These are phyloP conservation scores for Etheostoma cragini DNA, from an alignment of 2,113 vertebrate species.

Conservation along the genomic window DNA sequence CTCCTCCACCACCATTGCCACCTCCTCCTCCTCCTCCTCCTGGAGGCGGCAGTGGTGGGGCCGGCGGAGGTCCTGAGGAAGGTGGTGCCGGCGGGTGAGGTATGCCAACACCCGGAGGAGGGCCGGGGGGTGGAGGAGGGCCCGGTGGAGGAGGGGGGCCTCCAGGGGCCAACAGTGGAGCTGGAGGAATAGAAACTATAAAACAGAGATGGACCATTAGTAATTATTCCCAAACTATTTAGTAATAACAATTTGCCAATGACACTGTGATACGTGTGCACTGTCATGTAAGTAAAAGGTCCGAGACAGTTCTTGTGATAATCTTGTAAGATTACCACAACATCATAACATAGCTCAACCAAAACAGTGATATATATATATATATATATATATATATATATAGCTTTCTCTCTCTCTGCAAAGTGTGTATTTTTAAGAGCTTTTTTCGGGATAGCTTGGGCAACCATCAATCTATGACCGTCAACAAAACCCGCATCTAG, in stretches of 20 bases:
- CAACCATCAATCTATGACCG: too few relatives aligned
- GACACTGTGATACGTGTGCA: not conserved
- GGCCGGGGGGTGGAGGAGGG: slow-evolving; percentile 81
- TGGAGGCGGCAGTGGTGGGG: slow-evolving; percentile 84
- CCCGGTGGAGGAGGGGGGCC: slow-evolving; percentile 70
- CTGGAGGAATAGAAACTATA: slow-evolving; percentile 62
- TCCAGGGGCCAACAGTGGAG: slow-evolving; percentile 68
- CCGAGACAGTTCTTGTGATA: not conserved
- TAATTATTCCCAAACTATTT: not conserved
- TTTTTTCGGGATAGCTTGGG: too few relatives aligned
- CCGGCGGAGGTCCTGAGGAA: slow-evolving; percentile 80
- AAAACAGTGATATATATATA: too few relatives aligned
- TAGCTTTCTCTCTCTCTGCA: too few relatives aligned
- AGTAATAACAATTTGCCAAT: not conserved
- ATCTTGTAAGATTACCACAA: too few relatives aligned
- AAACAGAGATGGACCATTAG: slow-evolving; percentile 4
- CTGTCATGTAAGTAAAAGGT: too few relatives aligned
- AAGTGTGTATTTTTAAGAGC: too few relatives aligned
- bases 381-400: too few relatives aligned
- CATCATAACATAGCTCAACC: too few relatives aligned
- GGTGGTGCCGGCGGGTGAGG: slow-evolving; percentile 83
- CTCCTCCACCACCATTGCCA: slow-evolving; percentile 64
- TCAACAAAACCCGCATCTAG: too few relatives aligned
- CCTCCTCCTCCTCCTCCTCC: slow-evolving; percentile 54
- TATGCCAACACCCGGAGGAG: slow-evolving; percentile 72